Evolutionary conservation across 1,140 invertebrate genomes (phyloP).

Genomic region (Brachystomella parvula): DNA sequence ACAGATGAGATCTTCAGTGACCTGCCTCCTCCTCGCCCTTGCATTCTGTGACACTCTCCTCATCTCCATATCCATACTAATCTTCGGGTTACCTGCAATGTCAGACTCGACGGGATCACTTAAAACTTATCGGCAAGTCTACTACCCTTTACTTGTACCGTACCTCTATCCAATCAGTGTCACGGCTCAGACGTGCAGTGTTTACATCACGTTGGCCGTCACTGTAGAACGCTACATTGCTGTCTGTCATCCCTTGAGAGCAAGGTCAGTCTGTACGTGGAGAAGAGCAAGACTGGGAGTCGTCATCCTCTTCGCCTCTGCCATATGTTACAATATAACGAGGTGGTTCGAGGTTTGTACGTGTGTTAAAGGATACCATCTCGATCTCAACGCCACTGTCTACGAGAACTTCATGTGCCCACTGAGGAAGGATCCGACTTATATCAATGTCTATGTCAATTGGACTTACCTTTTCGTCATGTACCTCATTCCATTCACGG

Average conservation of each 20-base stretch:
- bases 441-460: conserved; percentile 79
- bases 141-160: conserved; percentile 34
- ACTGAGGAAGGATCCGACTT: conserved; percentile 61
- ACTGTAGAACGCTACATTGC: conserved; percentile 92
- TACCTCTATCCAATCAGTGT: conserved; percentile 35
- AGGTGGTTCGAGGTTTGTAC: conserved; percentile 62
- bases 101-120: conserved; percentile 61
- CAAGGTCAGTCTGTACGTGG: conserved; percentile 81
- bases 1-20: conserved; percentile 72
- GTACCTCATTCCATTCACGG: conserved; percentile 79
- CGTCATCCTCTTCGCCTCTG: conserved; percentile 65
- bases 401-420: conserved; percentile 60
- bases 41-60: conserved; percentile 84
- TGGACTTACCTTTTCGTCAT: conserved; percentile 88
- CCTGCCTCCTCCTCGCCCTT: conserved; percentile 81
- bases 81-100: conserved; percentile 77
- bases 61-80: conserved; percentile 73
- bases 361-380: conserved; percentile 45
- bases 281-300: conserved; percentile 77
- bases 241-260: conserved; percentile 84
- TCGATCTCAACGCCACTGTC: conserved; percentile 54
- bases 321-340: conserved; percentile 78
- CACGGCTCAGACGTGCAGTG: conserved; percentile 65
- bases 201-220: conserved; percentile 89
- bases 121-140: conserved; percentile 25